Conservation (phyloP, 2,888 invertebrate genomes). For the Erannis defoliaria region DNA sequence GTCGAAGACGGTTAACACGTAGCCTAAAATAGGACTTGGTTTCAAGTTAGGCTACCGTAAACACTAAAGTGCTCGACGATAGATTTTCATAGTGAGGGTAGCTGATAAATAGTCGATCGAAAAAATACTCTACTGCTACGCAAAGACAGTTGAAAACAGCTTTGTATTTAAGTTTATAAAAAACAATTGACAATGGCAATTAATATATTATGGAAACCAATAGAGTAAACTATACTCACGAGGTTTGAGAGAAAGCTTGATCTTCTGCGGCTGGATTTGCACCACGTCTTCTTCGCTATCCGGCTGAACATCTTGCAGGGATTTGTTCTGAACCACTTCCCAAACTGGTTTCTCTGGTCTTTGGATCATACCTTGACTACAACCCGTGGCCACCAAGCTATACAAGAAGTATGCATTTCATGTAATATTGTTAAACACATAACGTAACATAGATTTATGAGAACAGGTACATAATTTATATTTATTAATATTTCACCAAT, state of each 20-base stretch:
- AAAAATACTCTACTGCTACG: no score
- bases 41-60: no score
- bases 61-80: no score
- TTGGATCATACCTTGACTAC: conserved; percentile 74
- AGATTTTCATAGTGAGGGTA: no score
- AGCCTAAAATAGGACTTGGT: no score
- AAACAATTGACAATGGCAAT: not conserved
- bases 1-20: no score
- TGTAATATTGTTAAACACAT: not conserved
- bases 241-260: conserved; percentile 87
- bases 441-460: not conserved
- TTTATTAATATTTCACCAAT: not conserved
- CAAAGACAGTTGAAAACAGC: not conserved
- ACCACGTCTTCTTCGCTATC: conserved; percentile 79
- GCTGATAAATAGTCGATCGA: no score
- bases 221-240: conserved; percentile 73
- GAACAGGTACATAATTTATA: not conserved
- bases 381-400: conserved; percentile 73
- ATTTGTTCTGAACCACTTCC: conserved; percentile 71
- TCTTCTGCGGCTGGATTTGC: conserved; percentile 89
- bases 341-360: conserved; percentile 67
- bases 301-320: conserved; percentile 81
- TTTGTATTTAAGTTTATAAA: not conserved
- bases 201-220: no score
- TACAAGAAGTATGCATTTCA: conserved; percentile 12